Base-by-base conservation (phyloP, 2,888 invertebrate genomes). In the Scaeva pyrastri region DNA sequence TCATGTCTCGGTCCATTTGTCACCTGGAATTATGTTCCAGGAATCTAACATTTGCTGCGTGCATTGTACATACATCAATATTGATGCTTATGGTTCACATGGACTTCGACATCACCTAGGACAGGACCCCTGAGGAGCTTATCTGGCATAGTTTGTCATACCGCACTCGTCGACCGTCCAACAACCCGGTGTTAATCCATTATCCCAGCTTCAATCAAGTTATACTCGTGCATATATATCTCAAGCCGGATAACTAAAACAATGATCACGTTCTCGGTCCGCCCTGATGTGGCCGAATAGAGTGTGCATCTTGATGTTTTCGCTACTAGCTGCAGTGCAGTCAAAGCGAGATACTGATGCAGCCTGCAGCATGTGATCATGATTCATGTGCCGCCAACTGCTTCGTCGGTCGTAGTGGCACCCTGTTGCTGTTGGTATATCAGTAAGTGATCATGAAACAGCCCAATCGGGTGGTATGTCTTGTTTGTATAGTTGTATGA, bases 1-100 rank as follows among this genome's bases (percentile, higher is more conserved):
- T 74, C 70, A 66, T n/a, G 56, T 55, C 48, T 56, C 74, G 50
- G 70, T 55, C 43, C 79, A 75, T 79, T 79, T 79, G 83, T 84
- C 83, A 84, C 64, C 71, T 79, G 66, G 39, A 50, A 58, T 50
- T 50, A 50, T 50, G 50, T 21, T 23, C 23, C 12, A 14, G 50
- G 21, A 21, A 50, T 21, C 31, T 39, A 19, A 56, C 45, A 68
- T 23, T 68, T 31, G 62, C 82, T 68, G 62, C 82, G 39, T 72
- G 60, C 50, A 58, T 56, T 55, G 52, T 7, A 31, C 3, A 26
- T 55, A 41, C 66, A 31, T 64, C 62, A 36, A 55, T n/a, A 26
- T 36, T 58, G 55, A 45, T 64, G 45, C 26, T 16, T 45, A 64
- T 48, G 45, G 58, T n/a, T n/a, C n/a, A n/a, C n/a, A n/a, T n/a